Evolutionary conservation across 2,888 invertebrate genomes (phyloP), one percentile per base, ranked within the genome.

Genomic region (Elysia crispata): DNA sequence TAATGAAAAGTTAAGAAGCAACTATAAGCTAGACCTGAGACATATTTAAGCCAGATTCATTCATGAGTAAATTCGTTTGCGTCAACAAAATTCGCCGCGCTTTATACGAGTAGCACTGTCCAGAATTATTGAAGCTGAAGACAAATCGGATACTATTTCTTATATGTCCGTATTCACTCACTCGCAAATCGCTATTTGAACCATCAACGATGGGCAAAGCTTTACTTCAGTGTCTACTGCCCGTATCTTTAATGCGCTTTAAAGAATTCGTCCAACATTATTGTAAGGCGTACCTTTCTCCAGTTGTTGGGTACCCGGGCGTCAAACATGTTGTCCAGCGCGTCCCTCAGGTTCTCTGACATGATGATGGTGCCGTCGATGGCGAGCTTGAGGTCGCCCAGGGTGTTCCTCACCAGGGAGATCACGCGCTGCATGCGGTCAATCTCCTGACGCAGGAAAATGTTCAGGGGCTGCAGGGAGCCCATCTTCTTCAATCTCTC

Each of bases 321-420:
- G 91, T 98, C 98, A 90, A 97, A 98, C 97, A 98, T 98, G 20
- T 98, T 96, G 91, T 98, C 98, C 54, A 98, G 93, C 0, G 97
- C 96, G 86, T 96, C 96, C 82, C 96, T 94, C 49, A 98, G 93
- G 30, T 95, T 95, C 90, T 97, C 97, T 89, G 97, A 98, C 98
- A 98, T 98, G 33, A 98, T 96, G 86, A 98, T 98, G 0, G 98
- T 98, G 50, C 98, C 98, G 89, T 98, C 98, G 84, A 98, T 98
- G 20, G 98, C 98, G 83, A 98, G 93, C 92, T 97, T 97, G 74
- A 98, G 93, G 92, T 98, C 97, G 77, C 95, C 95, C 72, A 98
- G 93, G 8, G 97, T 98, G 0, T 94, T 94, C 75, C 95, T 94
- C 0, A 97, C 97, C 86, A 89, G 93, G 87, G 94, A 94, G 77